Base-by-base conservation (phyloP, 2,113 vertebrate genomes). In the Balaenoptera acutorostrata region DNA sequence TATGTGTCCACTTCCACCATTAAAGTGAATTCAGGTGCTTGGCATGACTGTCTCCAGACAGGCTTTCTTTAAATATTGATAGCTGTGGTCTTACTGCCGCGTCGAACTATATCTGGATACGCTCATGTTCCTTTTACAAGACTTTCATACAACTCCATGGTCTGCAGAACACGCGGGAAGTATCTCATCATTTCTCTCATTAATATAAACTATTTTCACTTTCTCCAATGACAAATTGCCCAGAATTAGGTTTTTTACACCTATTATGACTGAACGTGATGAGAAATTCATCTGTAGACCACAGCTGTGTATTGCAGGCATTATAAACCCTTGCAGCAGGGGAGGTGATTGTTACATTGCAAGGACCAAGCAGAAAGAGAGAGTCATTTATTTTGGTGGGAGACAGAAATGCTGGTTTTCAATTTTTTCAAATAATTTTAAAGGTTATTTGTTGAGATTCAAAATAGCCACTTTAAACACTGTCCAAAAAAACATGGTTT, bases 1-100 rank as follows among this genome's bases (percentile, higher is more conserved):
- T 81, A 72, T 97, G 97, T 95, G 96, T 97, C 94, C 57, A 75
- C 89, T 98, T 98, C 63, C 96, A 98, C 95, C 88, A 82, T 95
- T 96, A 93, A 97, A 98, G 92, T 96, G 94, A 96, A 97, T 98
- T 98, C 98, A 98, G 98, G 97, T 98, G 98, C 98, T 98, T 98
- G 98, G 98, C 96, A 96, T 98, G 82, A 64, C 96, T 95, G 80
- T 98, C 95, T 98, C 49, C 81, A 97, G 98, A 95, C 59, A 39
- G 92, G 86, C 81, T 98, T 98, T 90, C 96, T 93, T 90, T 69
- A 75, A 97, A 92, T 96, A 97, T 91, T 97, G 90, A 98, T 97
- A 95, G 96, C 82, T 95, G 61, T 41, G 52, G 61, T 97, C 96
- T 88, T 1, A 5, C 25, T 97, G 95, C 96, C 96, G 96, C 87